These are phyloP conservation scores for Neoseiulus cucumeris DNA, from an alignment of 1,140 invertebrate genomes.

Conservation along the genomic window DNA sequence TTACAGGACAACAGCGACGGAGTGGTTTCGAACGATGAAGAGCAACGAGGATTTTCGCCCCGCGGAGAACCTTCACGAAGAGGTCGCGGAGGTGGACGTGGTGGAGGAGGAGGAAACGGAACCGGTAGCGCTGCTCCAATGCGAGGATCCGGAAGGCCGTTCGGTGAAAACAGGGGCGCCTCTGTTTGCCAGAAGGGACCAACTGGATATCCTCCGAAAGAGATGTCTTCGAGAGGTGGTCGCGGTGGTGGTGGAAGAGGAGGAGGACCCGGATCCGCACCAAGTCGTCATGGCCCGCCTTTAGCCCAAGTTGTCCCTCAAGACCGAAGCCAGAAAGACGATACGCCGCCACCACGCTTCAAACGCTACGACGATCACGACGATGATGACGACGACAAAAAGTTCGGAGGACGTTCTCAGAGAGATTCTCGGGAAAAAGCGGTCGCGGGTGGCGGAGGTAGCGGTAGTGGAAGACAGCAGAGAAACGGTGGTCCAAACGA, in stretches of 20 bases:
- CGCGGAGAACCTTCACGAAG: not conserved
- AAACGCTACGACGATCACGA: not conserved
- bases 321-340: no score
- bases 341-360: not conserved
- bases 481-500: no score
- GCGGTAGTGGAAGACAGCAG: no score
- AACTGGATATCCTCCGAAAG: no score
- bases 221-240: not conserved
- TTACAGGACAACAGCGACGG: not conserved
- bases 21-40: not conserved
- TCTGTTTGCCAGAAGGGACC: not conserved
- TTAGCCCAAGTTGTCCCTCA: no score
- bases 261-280: not conserved
- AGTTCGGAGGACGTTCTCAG: no score
- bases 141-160: not conserved
- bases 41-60: slow-evolving; percentile 7
- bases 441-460: no score
- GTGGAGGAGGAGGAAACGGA: not conserved
- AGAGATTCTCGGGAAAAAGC: no score
- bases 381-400: not conserved
- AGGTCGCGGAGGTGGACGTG: not conserved
- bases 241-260: not conserved
- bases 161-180: not conserved
- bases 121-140: not conserved
- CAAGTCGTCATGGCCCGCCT: not conserved